Evolutionary conservation across 2,888 invertebrate species (phyloP).

Genomic region (Girardia tigrina): DNA sequence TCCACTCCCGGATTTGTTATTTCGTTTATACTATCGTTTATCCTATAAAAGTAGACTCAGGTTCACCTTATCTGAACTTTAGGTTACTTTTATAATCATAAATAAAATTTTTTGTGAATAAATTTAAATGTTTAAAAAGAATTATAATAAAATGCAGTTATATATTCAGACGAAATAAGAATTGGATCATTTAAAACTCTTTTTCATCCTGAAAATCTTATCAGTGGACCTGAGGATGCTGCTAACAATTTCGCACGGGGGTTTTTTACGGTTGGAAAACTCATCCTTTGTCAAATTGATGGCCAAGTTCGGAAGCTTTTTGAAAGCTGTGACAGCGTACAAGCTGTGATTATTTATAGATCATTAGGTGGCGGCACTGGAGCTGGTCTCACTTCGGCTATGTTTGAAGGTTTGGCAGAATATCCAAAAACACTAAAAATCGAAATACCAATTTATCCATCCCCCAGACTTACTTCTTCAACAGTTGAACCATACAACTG

Average conservation of each 20-base stretch:
- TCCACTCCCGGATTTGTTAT: too few species aligned
- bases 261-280: constrained; percentile 4
- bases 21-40: too few species aligned
- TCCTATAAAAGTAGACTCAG: too few species aligned
- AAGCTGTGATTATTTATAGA: background rate
- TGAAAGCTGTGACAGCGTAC: background rate
- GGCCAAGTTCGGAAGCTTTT: background rate
- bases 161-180: background rate
- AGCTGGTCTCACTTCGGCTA: background rate
- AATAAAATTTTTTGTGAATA: too few species aligned
- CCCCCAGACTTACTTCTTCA: background rate
- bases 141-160: too few species aligned
- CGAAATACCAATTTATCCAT: background rate
- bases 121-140: too few species aligned
- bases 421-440: background rate
- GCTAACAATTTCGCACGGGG: constrained; percentile 5
- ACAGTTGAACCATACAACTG: constrained; percentile 62
- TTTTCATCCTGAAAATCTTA: background rate
- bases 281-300: background rate
- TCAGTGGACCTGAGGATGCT: background rate
- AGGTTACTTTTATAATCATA: too few species aligned
- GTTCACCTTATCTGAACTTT: too few species aligned
- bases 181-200: background rate
- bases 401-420: background rate
- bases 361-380: background rate